phyloP scores from a whole-genome alignment of 2,888 invertebrate species.

The Xanthostigma xanthostigma region DNA sequence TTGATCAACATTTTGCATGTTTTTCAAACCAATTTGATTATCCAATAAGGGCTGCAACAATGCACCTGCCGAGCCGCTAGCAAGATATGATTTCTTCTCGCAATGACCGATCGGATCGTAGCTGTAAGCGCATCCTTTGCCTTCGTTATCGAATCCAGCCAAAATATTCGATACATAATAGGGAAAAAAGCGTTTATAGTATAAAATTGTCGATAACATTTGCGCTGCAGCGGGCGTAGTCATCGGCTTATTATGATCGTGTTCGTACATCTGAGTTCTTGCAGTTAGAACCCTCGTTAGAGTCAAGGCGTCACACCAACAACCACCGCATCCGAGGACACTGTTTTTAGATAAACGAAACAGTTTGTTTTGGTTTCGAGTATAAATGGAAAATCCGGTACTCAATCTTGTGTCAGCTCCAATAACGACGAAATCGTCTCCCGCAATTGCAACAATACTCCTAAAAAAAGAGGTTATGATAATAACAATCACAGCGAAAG shows the following conservation, averaged over 20 bases:
- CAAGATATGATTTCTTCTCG: constrained; percentile 69
- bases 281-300: constrained; percentile 71
- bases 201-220: constrained; percentile 89
- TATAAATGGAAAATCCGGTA: constrained; percentile 80
- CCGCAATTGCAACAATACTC: constrained; percentile 89
- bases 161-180: constrained; percentile 92
- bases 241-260: constrained; percentile 89
- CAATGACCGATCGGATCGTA: constrained; percentile 97
- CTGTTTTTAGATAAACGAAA: constrained; percentile 69
- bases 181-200: constrained; percentile 95
- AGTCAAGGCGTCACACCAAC: constrained; percentile 94
- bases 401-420: constrained; percentile 91
- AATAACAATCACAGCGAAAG: constrained; percentile 1
- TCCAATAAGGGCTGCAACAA: constrained; percentile 90
- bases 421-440: constrained; percentile 86
- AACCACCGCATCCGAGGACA: constrained; percentile 87
- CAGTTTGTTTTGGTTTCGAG: constrained; percentile 76
- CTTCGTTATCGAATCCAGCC: constrained; percentile 85
- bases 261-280: constrained; percentile 87
- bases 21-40: constrained; percentile 86
- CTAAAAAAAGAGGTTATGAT: constrained; percentile 34
- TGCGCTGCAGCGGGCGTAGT: constrained; percentile 85
- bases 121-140: constrained; percentile 87
- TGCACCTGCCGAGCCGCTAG: constrained; percentile 82
- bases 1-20: constrained; percentile 56